Evolutionary conservation across 2,797 vertebrate species (phyloP), one percentile per base, ranked within the genome.

Genomic region (Lagothrix lagotricha): DNA sequence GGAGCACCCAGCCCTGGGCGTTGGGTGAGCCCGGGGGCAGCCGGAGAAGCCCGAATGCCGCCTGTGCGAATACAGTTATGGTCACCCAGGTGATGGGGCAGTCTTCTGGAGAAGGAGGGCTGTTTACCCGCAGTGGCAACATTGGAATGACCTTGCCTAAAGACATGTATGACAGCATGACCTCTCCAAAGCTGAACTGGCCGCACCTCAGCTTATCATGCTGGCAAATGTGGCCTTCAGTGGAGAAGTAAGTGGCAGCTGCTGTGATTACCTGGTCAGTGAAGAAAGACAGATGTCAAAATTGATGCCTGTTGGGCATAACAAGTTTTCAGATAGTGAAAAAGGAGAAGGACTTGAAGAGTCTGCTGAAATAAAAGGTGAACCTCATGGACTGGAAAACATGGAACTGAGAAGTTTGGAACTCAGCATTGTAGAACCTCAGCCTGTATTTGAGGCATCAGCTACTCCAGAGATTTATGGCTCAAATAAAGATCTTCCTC

Each of bases 281-380:
- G 99, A 99, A 73, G 99, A 99, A 95, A 99, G 99, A 96, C 99
- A 99, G 97, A 99, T 99, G 99, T 99, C 99, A 86, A 99, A 99
- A 97, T 98, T 99, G 97, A 99, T 99, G 97, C 99, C 99, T 0
- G 99, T 99, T 19, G 99, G 99, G 52, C 99, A 99, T 93, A 98
- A 98, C 95, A 99, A 98, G 98, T 99, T 99, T 98, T 99, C 99
- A 0, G 99, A 99, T 97, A 99, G 99, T 0, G 99, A 99, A 67
- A 33, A 67, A 70, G 99, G 98, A 81, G 99, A 99, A 97, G 99
- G 99, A 39, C 92, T 99, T 48, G 99, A 99, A 84, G 98, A 99
- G 50, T 88, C 98, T 14, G 94, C 98, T 0, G 99, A 99, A 80
- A 97, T 88, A 0, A 98, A 99, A 80, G 97, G 95, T 24, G 98